Base-by-base conservation (phyloP, 2,888 invertebrate genomes). In the Hydrotaea cyrtoneurina region DNA sequence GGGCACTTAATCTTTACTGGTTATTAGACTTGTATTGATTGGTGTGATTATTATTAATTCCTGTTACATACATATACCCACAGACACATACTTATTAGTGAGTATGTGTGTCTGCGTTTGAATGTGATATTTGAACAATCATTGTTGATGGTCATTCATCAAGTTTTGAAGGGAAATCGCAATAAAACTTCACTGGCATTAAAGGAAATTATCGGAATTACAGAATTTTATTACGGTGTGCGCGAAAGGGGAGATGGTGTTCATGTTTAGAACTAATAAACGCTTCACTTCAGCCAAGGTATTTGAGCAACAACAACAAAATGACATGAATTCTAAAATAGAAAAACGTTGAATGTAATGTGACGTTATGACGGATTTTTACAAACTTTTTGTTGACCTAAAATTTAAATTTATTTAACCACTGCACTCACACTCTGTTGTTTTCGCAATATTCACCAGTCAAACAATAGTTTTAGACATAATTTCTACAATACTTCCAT, bases 1-100 rank as follows among this genome's bases (percentile, higher is more conserved):
- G 3, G 62, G 21, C 39, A 72, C 53, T 72, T 72, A 72, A 62
- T 78, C 72, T 72, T 78, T 39, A 72, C 72, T 78, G 78, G 78
- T 72, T 78, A 72, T 78, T 53, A 78, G 78, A 78, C 78, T 62
- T 73, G 39, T 64, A 78, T 78, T 72, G 78, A 78, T 78, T 78
- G 64, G 62, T 64, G 36, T 39, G 53, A 53, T 64, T 78, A 78
- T 78, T 78, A 64, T 78, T 78, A 78, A 78, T 78, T 78, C 72
- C 72, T 43, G n/a, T 78, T 72, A 53, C 78, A 36, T 36, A 62
- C 66, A 66, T 21, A 66, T 15, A n/a, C 17, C 17, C 39, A 66
- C 36, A 66, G 10, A 31, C 31, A 31, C 31, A 31, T 19, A 21
- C 0, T 1, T 55, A 55, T 55, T 4, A 2, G 17, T 17, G 55